Percentiles rank a stretch among this genome's conserved stretches.
Evolutionary conservation across 2,888 invertebrate genomes (phyloP).

Genomic region (Alentia gelatinosa): DNA sequence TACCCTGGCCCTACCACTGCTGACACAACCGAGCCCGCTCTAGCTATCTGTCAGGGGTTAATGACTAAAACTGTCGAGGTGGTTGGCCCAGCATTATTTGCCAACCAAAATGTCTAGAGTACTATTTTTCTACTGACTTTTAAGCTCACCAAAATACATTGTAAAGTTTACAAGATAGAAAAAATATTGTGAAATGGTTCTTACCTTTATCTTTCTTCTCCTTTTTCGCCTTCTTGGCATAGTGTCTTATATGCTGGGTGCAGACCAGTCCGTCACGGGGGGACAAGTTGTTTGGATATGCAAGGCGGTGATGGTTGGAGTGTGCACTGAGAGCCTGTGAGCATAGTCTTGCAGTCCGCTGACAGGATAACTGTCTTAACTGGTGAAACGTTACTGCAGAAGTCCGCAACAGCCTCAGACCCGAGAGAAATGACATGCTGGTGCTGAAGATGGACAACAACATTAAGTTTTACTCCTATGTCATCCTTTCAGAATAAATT

Average conservation of each 20-base stretch:
- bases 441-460: background rate
- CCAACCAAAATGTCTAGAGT: no score
- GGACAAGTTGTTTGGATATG: no score
- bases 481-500: no score
- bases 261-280: background rate
- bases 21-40: no score
- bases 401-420: background rate
- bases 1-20: no score
- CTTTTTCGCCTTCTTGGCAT: background rate
- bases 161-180: background rate
- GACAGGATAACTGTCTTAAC: background rate
- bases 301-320: background rate
- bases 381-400: background rate
- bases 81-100: no score
- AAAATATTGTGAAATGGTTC: background rate
- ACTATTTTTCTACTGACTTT: no score
- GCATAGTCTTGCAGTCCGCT: background rate
- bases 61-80: no score
- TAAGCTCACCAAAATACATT: no score
- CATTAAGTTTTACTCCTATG: no score
- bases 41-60: no score
- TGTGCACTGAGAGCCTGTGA: background rate
- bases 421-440: background rate
- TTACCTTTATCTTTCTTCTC: constrained; percentile 34
- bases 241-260: background rate